These are phyloP conservation scores for Petromus typicus DNA, from an alignment of 2,113 vertebrate species.

Conservation along the genomic window DNA sequence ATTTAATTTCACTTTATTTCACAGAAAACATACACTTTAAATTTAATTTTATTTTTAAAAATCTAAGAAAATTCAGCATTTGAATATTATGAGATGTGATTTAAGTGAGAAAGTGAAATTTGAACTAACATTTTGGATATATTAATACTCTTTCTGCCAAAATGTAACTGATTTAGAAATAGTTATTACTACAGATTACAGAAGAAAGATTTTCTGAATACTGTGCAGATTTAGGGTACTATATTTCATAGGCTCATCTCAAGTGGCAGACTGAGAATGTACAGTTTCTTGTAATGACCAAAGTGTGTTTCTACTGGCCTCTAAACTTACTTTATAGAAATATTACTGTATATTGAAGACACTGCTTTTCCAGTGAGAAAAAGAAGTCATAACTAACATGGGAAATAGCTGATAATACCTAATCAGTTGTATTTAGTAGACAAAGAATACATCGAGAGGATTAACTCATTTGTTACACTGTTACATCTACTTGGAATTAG, in stretches of 20 bases:
- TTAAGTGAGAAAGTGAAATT: constrained; percentile 55
- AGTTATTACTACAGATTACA: constrained; percentile 61
- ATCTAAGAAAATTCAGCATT: constrained; percentile 63
- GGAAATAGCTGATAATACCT: constrained; percentile 46
- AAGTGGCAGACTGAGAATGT: constrained; percentile 42
- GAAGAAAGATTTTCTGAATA: constrained; percentile 63
- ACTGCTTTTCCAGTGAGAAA: constrained; percentile 39
- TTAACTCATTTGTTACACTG: background rate
- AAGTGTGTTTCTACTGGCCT: constrained; percentile 32
- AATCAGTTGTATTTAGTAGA: constrained; percentile 32
- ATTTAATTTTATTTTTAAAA: constrained; percentile 58
- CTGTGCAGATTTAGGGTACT: background rate
- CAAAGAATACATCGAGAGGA: constrained; percentile 55
- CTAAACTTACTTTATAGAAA: constrained; percentile 59
- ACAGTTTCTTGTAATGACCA: constrained; percentile 34
- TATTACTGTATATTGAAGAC: background rate
- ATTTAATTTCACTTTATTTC: constrained; percentile 57
- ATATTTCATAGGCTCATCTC: constrained; percentile 48
- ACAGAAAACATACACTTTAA: constrained; percentile 34
- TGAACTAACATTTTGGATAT: constrained; percentile 58
- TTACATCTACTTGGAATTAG: constrained; percentile 4
- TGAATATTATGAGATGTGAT: constrained; percentile 53
- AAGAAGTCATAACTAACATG: constrained; percentile 65
- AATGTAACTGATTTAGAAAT: constrained; percentile 61
- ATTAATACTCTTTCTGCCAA: constrained; percentile 63